Evolutionary conservation across 2,888 invertebrate species (phyloP).

Genomic region (Theodoxus fluviatilis): DNA sequence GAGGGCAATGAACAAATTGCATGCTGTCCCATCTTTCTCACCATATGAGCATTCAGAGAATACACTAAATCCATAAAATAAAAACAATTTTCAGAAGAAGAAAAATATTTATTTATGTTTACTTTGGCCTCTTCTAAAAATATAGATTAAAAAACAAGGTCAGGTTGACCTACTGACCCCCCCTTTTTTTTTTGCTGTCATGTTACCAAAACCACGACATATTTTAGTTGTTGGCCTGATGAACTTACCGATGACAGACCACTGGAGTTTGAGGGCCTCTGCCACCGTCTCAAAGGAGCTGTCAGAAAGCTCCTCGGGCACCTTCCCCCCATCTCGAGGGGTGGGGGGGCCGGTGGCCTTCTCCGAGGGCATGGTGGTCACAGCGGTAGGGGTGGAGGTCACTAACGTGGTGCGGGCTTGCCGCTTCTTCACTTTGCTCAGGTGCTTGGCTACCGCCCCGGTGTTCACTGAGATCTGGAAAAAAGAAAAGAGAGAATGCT

Average conservation of each 20-base stretch:
- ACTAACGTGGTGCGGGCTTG: constrained; percentile 32
- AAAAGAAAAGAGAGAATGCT: constrained; percentile 7
- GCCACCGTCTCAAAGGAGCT: constrained; percentile 61
- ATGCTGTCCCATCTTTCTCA: too few species aligned
- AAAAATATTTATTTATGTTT: neutral
- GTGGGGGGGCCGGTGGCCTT: constrained; percentile 19
- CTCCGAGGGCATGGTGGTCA: constrained; percentile 30
- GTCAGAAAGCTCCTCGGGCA: constrained; percentile 34
- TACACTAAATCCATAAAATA: too few species aligned
- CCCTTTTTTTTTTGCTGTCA: too few species aligned
- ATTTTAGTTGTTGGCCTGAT: too few species aligned
- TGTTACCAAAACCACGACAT: too few species aligned
- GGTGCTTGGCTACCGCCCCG: constrained; percentile 36
- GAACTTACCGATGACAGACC: constrained; percentile 64
- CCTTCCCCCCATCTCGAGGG: constrained; percentile 3
- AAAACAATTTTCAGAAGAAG: neutral
- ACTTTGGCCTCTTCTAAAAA: neutral
- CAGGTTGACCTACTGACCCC: too few species aligned
- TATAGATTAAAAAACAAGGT: neutral
- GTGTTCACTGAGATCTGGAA: constrained; percentile 52
- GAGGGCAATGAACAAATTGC: too few species aligned
- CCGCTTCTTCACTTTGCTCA: constrained; percentile 26
- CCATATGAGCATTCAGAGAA: too few species aligned
- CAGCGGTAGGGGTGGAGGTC: constrained; percentile 32
- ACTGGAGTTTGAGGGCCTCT: constrained; percentile 64